phyloP scores from a whole-genome alignment of 2,888 invertebrate genomes.

The Lochmaea capreae region DNA sequence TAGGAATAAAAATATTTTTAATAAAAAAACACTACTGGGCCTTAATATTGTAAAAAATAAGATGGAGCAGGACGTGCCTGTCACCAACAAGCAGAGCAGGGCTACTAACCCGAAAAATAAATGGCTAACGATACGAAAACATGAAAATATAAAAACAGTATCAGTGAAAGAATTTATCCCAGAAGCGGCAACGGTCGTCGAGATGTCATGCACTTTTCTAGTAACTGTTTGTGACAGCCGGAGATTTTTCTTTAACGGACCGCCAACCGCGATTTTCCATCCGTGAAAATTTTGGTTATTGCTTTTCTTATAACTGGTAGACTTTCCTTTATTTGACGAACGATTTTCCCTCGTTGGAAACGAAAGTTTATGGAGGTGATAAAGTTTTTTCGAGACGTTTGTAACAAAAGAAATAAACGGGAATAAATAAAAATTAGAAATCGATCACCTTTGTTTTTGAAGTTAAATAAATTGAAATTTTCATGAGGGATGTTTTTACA shows the following conservation, averaged over 20 bases:
- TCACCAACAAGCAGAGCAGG: conserved; percentile 44
- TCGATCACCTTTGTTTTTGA: conserved; percentile 3
- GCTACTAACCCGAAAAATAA: conserved; percentile 47
- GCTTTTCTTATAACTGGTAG: conserved; percentile 21
- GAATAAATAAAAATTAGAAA: conserved; percentile 4
- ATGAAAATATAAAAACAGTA: conserved; percentile 52
- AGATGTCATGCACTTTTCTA: conserved; percentile 45
- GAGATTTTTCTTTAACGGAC: conserved; percentile 52
- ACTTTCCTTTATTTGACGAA: conserved; percentile 3
- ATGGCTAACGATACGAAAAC: conserved; percentile 51
- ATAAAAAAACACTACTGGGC: neutral
- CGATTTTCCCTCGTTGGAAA: conserved; percentile 1
- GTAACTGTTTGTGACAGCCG: conserved; percentile 51
- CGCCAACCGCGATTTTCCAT: conserved; percentile 43
- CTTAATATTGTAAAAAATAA: conserved; percentile 10
- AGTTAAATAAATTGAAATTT: neutral
- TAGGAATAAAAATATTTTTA: no score
- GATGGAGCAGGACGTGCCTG: conserved; percentile 41
- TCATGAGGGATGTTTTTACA: no score
- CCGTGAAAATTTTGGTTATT: conserved; percentile 34
- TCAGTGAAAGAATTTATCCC: conserved; percentile 39
- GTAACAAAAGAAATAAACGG: neutral
- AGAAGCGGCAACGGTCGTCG: conserved; percentile 8
- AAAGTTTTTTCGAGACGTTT: neutral
- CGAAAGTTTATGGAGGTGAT: neutral